Base-by-base conservation (phyloP, 2,797 vertebrate species). In the Acanthiza pusilla region DNA sequence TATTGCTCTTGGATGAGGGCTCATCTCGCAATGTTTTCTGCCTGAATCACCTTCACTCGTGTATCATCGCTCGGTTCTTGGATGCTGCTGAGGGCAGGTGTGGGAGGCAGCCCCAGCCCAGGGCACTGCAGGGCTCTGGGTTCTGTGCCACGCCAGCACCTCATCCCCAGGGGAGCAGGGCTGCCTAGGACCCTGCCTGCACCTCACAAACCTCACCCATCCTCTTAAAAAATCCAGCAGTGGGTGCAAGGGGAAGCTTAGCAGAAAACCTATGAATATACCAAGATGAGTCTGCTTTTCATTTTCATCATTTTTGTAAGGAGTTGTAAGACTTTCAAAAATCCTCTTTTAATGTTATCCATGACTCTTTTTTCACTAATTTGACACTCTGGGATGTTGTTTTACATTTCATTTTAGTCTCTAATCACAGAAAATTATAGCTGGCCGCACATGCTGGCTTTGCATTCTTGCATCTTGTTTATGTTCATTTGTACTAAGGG, bases 401-500 rank as follows among this genome's bases (percentile, higher is more conserved):
- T 97, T 97, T 96, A 96, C 91, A 93, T 97, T 97, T 96, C 75
- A 67, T 96, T 97, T 97, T 97, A 29, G 93, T 95, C 94, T 97
- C 90, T 97, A 97, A 98, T 98, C 96, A 96, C 93, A 95, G 78
- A 91, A 96, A 85, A 97, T 96, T 95, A 98, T 93, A 95, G 90
- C 75, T 85, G 91, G 15, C 34, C 61, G 0, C 90, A 94, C 94
- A 96, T 73, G 95, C 96, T 97, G 96, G 85, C 94, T 96, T 96
- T 97, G 94, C 96, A 84, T 97, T 97, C 94, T 91, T 97, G 93
- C 94, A 68, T 96, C 94, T 95, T 55, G 32, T 94, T 97, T 97
- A 94, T 94, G 91, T 88, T 91, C 95, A 21, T 97, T 97, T 96
- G 79, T 97, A 93, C 93, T 93, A 54, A 93, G 95, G 97, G 89